Percentiles rank a stretch among this genome's conserved stretches.
Conservation (phyloP, 2,888 invertebrate species). For the Melinaea menophilus region DNA sequence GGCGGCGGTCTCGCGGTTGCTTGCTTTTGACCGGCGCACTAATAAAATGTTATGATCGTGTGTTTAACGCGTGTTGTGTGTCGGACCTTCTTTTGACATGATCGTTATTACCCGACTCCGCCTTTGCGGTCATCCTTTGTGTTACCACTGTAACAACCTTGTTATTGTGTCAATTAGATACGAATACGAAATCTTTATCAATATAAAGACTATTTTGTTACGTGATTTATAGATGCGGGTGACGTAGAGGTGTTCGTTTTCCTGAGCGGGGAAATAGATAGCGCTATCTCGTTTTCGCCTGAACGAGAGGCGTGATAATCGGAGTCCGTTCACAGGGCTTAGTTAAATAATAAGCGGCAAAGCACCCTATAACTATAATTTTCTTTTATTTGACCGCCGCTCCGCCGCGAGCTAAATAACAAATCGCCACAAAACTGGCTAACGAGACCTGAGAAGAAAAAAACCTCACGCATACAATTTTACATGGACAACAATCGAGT, state of each 20-base stretch:
- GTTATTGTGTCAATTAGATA: slow-evolving; percentile 73
- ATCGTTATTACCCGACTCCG: slow-evolving; percentile 71
- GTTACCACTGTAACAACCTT: slow-evolving; percentile 68
- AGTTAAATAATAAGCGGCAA: slow-evolving; percentile 73
- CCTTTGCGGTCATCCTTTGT: slow-evolving; percentile 73
- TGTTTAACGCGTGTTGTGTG: slow-evolving; percentile 77
- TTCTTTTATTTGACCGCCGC: slow-evolving; percentile 68
- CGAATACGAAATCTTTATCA: slow-evolving; percentile 61
- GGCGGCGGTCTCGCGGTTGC: slow-evolving; percentile 71
- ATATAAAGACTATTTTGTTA: slow-evolving; percentile 61
- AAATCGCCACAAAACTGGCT: slow-evolving; percentile 60
- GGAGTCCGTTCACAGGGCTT: slow-evolving; percentile 64
- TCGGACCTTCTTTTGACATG: slow-evolving; percentile 76
- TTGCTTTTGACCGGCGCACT: slow-evolving; percentile 76
- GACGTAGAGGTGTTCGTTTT: slow-evolving; percentile 27
- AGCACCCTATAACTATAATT: slow-evolving; percentile 71
- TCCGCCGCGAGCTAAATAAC: slow-evolving; percentile 51
- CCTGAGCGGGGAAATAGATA: slow-evolving; percentile 26
- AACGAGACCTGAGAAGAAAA: slow-evolving; percentile 57
- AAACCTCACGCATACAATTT: slow-evolving; percentile 60
- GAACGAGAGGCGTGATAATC: slow-evolving; percentile 57
- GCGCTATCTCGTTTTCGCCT: slow-evolving; percentile 18
- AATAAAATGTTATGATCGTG: slow-evolving; percentile 78
- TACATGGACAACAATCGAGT: slow-evolving; percentile 35
- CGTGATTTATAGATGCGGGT: slow-evolving; percentile 38